phyloP scores from a whole-genome alignment of 30 jellyfish, hydroid and myxozoan species.

The Hydractinia echinata region DNA sequence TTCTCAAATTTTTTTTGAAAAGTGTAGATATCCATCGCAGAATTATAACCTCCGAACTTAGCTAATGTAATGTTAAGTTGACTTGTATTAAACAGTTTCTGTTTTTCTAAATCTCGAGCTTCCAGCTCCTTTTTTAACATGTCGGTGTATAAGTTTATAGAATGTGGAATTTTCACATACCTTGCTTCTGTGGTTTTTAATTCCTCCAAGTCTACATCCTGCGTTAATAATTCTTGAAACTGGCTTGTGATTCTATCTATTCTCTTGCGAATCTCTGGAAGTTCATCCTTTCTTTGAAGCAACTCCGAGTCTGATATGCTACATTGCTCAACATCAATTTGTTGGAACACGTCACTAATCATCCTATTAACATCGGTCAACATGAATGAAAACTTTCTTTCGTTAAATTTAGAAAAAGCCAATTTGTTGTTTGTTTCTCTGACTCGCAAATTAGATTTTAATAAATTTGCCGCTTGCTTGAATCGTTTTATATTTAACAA shows the following conservation, averaged over 20 bases:
- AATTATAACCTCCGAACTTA: neutral
- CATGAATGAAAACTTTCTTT: too few relatives aligned
- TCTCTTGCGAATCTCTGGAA: neutral
- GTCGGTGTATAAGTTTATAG: neutral
- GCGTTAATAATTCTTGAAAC: neutral
- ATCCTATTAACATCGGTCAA: too few relatives aligned
- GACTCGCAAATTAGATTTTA: too few relatives aligned
- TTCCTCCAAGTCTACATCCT: too few relatives aligned
- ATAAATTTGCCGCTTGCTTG: too few relatives aligned
- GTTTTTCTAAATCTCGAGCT: neutral
- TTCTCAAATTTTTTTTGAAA: neutral
- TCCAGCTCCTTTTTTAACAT: neutral
- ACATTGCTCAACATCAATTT: neutral
- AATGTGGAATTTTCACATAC: neutral
- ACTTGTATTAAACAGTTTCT: neutral
- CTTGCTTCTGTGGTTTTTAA: neutral
- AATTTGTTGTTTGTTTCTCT: too few relatives aligned
- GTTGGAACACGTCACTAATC: neutral
- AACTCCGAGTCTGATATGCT: neutral
- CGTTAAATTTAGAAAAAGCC: too few relatives aligned
- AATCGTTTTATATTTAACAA: too few relatives aligned
- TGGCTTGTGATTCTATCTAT: conserved; percentile 3
- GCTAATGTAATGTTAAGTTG: neutral
- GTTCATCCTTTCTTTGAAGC: neutral
- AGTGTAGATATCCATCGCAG: neutral